phyloP scores from a whole-genome alignment of 2,888 invertebrate genomes.

The Calameuta idolon region DNA sequence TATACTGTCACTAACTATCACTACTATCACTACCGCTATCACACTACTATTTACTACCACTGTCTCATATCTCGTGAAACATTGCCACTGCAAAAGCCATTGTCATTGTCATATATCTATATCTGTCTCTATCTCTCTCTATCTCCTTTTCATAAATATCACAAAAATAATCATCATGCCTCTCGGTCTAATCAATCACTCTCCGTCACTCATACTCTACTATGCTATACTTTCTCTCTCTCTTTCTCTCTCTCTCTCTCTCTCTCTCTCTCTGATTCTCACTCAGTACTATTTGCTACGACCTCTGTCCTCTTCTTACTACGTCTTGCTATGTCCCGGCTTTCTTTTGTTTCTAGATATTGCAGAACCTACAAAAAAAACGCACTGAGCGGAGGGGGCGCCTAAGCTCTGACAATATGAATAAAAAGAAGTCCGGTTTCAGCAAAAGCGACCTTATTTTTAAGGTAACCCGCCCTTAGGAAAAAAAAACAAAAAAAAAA shows the following conservation, averaged over 20 bases:
- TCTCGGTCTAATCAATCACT: neutral
- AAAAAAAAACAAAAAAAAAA: conserved; percentile 31
- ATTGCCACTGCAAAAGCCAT: neutral
- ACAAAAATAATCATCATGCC: conserved; percentile 6
- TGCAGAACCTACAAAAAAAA: conserved; percentile 99
- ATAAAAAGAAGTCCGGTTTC: conserved; percentile 91
- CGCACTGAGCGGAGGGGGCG: conserved; percentile 97
- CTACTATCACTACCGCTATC: neutral
- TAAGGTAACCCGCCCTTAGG: conserved; percentile 87
- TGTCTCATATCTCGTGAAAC: neutral
- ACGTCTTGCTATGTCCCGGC: conserved; percentile 74
- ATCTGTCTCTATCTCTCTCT: conserved; percentile 22
- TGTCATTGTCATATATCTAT: conserved; percentile 9
- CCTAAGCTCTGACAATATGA: conserved; percentile 90
- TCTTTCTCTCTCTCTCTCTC: conserved; percentile 46
- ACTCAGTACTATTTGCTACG: conserved; percentile 11
- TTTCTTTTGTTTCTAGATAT: conserved; percentile 96
- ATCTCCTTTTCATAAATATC: conserved; percentile 16
- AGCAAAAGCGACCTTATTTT: conserved; percentile 98
- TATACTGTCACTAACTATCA: neutral
- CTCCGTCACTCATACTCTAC: neutral
- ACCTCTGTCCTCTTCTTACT: conserved; percentile 35
- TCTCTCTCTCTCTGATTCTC: conserved; percentile 39
- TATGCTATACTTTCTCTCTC: conserved; percentile 32
- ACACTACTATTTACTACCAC: neutral